Conservation (phyloP, 2,888 invertebrate genomes). For the Eupithecia exiguata region DNA sequence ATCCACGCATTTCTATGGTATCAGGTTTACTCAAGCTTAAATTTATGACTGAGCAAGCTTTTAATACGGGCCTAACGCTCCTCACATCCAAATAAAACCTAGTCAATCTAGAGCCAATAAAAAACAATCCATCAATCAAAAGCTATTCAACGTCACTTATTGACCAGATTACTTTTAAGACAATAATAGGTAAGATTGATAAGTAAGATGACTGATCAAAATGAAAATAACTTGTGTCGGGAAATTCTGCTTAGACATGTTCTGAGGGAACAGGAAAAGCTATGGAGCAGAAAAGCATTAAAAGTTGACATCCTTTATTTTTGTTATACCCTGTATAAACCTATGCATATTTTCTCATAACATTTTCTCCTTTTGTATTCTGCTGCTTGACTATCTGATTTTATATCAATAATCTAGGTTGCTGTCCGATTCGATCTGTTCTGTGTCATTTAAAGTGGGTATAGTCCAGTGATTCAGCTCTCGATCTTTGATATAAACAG, state of each 20-base stretch:
- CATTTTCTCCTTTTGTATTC: too few relatives aligned
- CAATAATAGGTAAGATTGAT: slow-evolving; percentile 63
- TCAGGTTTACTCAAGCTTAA: too few relatives aligned
- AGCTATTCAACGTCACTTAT: slow-evolving; percentile 32
- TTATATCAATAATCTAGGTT: too few relatives aligned
- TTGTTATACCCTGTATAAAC: too few relatives aligned
- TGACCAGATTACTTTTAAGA: slow-evolving; percentile 46
- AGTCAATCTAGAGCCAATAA: neutral
- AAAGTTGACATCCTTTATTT: neutral
- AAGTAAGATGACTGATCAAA: slow-evolving; percentile 76
- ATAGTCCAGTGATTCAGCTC: too few relatives aligned
- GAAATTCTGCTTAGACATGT: slow-evolving; percentile 72
- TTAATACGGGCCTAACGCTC: neutral
- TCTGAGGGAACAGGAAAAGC: slow-evolving; percentile 47
- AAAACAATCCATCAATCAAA: slow-evolving; percentile 30
- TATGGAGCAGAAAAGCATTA: slow-evolving; percentile 37
- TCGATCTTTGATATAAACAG: too few relatives aligned
- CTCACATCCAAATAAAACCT: neutral
- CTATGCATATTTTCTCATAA: too few relatives aligned
- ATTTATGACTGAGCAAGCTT: neutral
- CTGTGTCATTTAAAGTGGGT: too few relatives aligned
- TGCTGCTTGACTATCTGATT: too few relatives aligned
- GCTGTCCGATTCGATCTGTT: too few relatives aligned
- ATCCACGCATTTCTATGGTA: too few relatives aligned
- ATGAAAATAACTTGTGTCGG: slow-evolving; percentile 69